Base-by-base conservation (phyloP, 2,888 invertebrate genomes). In the Hecatera dysodea region DNA sequence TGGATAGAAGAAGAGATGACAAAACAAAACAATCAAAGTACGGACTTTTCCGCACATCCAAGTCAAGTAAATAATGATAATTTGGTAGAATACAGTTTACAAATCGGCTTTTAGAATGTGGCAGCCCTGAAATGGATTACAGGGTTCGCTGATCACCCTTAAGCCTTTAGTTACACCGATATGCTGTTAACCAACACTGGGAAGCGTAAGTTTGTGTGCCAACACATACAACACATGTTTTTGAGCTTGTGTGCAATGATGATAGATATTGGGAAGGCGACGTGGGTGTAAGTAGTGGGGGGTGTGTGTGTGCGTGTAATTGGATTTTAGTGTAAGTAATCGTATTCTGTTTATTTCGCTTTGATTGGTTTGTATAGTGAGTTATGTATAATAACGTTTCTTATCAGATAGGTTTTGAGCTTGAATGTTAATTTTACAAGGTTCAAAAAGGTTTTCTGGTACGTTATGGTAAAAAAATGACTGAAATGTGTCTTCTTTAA, bases 111-210 rank as follows among this genome's bases (percentile, higher is more conserved):
- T 72, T 50, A 75, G 44, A 71, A 56, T 69, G 67, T 66, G 72
- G 56, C 83, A 79, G 67, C 83, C 85, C 87, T 84, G 74, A 8
- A 60, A 19, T 39, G 81, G 80, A 83, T 86, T 82, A 84, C 78
- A 75, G 69, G 81, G 83, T 83, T 84, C 74, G 72, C 63, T 80
- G 85, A 86, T 87, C 79, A 72, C 61, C 63, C 76, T 80, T 87
- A 85, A 86, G 84, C 87, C 75, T 69, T 76, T 76, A 69, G 81
- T 78, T 78, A 88, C 88, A 87, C 53, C 73, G 84, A 81, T 87
- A 81, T 75, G 85, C 88, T 82, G 85, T 89, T 89, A 87, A 80
- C 83, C 63, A 79, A 76, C 68, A 83, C 81, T 63, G 62, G 17
- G 61, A 42, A 24, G 50, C 19, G 50, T 27, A 44, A 48, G 56